Percentiles rank a stretch among this genome's conserved stretches.
Conservation (phyloP, 2,797 vertebrate genomes). For the Phalanger gymnotis region DNA sequence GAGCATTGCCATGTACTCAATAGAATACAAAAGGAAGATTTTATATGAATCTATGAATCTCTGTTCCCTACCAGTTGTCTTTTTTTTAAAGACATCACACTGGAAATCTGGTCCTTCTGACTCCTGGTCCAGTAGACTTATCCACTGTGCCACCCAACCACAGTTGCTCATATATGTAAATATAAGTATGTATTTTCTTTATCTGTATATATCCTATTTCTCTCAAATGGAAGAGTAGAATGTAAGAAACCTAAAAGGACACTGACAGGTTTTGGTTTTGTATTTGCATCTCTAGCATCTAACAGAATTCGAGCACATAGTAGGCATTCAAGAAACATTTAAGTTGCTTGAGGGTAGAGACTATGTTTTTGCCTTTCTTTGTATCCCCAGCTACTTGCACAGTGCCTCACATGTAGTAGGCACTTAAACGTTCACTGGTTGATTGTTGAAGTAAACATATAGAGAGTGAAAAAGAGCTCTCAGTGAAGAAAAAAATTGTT, state of each 20-base stretch:
- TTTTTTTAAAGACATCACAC: neutral
- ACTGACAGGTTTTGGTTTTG: neutral
- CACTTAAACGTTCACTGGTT: neutral
- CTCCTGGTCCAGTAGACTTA: neutral
- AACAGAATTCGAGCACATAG: neutral
- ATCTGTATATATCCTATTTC: neutral
- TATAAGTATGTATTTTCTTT: neutral
- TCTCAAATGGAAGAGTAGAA: neutral
- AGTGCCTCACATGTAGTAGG: neutral
- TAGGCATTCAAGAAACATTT: neutral
- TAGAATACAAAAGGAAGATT: neutral
- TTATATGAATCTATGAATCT: neutral
- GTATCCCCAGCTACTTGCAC: neutral
- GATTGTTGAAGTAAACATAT: neutral
- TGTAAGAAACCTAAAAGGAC: neutral
- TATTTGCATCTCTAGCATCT: neutral
- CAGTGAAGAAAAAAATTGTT: neutral
- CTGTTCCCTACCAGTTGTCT: too few species aligned
- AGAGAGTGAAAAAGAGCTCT: neutral
- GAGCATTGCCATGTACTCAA: neutral
- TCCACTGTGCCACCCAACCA: neutral
- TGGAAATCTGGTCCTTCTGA: neutral
- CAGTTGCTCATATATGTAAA: neutral
- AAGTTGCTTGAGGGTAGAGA: neutral
- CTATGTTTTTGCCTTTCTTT: neutral